A percentile compares a stretch with the other conserved stretches of the same genome.
Evolutionary conservation across 2,113 vertebrate genomes (phyloP).

Genomic region (Columbina picui): DNA sequence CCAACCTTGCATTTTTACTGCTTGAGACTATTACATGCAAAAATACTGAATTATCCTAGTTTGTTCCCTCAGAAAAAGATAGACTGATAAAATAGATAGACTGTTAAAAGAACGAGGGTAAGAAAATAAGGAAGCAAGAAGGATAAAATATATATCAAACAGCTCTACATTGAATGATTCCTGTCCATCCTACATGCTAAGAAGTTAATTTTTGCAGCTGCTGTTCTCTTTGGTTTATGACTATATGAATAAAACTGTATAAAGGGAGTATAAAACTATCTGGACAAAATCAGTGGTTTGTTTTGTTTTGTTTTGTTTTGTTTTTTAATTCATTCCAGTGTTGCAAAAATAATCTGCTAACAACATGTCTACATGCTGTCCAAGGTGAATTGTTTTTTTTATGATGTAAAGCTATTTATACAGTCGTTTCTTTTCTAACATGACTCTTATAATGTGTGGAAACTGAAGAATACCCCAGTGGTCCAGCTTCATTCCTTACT

Average conservation of each 20-base stretch:
- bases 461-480: not conserved
- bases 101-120: not conserved
- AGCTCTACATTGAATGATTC: not conserved
- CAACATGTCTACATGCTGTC: not conserved
- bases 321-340: not conserved
- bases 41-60: not conserved
- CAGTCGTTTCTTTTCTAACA: rapidly evolving
- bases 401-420: not conserved
- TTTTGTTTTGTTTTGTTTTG: not conserved
- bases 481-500: not conserved
- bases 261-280: not conserved
- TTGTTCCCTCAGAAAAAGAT: not conserved
- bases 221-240: not conserved
- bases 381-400: not conserved
- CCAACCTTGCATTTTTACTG: not conserved
- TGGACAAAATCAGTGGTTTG: not conserved
- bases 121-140: not conserved
- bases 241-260: not conserved
- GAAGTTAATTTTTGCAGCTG: not conserved
- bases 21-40: not conserved
- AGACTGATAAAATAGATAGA: too few species aligned
- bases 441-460: not conserved
- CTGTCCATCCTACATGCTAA: not conserved
- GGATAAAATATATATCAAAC: not conserved
- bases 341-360: not conserved